Conservation (phyloP, 2,888 invertebrate genomes). For the Caenorhabditis macrosperma region DNA sequence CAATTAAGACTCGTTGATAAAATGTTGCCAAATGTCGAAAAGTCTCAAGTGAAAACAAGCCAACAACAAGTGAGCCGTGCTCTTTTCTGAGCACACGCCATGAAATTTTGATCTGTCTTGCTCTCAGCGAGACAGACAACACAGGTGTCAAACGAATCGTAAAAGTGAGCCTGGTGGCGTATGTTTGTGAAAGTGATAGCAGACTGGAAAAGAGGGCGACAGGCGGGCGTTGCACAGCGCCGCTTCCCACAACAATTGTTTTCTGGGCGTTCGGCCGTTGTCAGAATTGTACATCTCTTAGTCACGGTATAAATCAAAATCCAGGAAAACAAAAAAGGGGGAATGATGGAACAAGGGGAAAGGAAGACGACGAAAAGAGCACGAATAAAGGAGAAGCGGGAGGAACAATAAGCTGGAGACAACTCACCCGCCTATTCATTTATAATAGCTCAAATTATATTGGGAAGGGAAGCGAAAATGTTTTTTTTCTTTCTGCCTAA, state of each 20-base stretch:
- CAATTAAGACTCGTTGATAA: neutral
- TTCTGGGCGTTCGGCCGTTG: neutral
- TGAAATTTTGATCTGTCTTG: neutral
- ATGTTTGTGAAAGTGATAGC: slow-evolving; percentile 55
- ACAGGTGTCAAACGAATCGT: slow-evolving; percentile 51
- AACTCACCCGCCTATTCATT: slow-evolving; percentile 42
- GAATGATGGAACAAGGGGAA: neutral
- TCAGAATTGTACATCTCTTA: neutral
- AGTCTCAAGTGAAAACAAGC: neutral
- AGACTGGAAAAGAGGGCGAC: slow-evolving; percentile 12
- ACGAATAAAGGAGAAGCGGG: neutral
- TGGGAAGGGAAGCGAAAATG: slow-evolving; percentile 12
- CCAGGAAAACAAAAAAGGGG: neutral
- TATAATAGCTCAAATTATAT: slow-evolving; percentile 55
- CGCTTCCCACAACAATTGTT: slow-evolving; percentile 3
- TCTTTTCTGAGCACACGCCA: no score
- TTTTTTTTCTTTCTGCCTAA: slow-evolving; percentile 10
- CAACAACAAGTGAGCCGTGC: no score
- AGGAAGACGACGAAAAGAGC: no score
- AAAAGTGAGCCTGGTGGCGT: slow-evolving; percentile 42
- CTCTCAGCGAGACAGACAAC: slow-evolving; percentile 17
- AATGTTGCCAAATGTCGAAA: neutral
- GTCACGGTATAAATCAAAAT: neutral
- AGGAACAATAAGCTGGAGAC: neutral
- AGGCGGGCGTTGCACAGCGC: slow-evolving; percentile 12